Percentiles rank a stretch among this genome's conserved stretches.
Conservation (phyloP, 2,113 vertebrate genomes). For the Ivindomyrus marchei region DNA sequence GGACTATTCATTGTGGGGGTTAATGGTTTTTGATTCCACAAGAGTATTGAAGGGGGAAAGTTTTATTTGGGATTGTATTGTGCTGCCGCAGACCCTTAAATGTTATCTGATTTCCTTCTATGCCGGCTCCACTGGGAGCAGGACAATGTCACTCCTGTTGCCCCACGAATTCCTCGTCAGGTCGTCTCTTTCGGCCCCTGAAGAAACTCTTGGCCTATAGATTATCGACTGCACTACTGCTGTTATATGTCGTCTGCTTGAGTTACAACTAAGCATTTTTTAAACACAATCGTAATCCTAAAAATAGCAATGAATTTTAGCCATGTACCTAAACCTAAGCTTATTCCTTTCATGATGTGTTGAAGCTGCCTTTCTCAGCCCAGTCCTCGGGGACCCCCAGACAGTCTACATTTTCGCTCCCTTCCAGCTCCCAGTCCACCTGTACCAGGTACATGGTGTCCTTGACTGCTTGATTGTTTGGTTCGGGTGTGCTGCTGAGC, state of each 20-base stretch:
- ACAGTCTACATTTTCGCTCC: neutral
- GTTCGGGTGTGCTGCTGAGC: neutral
- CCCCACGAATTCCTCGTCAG: neutral
- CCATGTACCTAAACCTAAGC: neutral
- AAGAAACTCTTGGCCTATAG: neutral
- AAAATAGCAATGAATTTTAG: neutral
- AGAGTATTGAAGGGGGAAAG: neutral
- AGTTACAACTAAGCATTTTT: neutral
- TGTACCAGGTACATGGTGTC: neutral
- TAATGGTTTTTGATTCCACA: neutral
- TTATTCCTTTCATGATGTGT: neutral
- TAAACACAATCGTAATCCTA: neutral
- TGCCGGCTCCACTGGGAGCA: neutral
- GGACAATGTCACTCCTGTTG: neutral
- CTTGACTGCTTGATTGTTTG: neutral
- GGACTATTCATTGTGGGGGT: neutral
- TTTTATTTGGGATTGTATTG: neutral
- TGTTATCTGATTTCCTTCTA: neutral
- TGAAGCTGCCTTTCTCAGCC: neutral
- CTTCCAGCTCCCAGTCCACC: neutral
- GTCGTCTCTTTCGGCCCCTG: neutral
- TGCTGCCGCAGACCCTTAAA: neutral
- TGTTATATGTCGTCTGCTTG: neutral
- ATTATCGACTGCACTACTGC: neutral
- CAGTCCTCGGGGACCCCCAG: neutral